These are phyloP conservation scores for Engraulis encrasicolus DNA, from an alignment of 2,113 vertebrate genomes.

Conservation along the genomic window DNA sequence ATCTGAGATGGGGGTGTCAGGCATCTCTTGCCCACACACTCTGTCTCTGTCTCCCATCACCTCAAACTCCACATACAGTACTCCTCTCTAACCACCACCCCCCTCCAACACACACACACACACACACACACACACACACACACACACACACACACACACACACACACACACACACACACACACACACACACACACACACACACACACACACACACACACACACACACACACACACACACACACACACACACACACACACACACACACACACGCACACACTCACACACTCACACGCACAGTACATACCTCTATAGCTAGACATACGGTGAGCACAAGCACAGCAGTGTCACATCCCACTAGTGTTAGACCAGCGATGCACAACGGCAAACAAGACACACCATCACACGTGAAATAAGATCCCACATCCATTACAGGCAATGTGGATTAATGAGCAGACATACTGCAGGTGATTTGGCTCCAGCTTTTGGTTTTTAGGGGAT, in stretches of 20 bases:
- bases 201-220: too few relatives aligned
- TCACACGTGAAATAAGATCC: background rate
- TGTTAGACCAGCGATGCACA: background rate
- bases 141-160: slow-evolving; percentile 8
- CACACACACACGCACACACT: too few relatives aligned
- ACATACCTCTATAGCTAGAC: too few relatives aligned
- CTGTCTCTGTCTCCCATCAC: too few relatives aligned
- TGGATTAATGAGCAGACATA: background rate
- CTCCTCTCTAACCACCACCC: too few relatives aligned
- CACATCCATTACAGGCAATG: background rate
- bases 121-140: background rate
- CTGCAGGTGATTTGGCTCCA: background rate
- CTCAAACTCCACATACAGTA: too few relatives aligned
- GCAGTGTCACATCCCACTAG: background rate
- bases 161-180: background rate
- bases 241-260: too few relatives aligned
- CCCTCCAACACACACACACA: background rate
- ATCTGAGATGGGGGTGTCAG: background rate
- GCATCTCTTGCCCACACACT: background rate
- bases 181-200: too few relatives aligned
- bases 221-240: too few relatives aligned
- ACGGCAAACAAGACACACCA: too few relatives aligned
- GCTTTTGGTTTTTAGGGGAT: background rate
- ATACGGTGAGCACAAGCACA: too few relatives aligned
- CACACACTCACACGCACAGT: too few relatives aligned